Evolutionary conservation across 2,113 vertebrate genomes (phyloP), one percentile per base, ranked within the genome.

Genomic region (Arenaria interpres): DNA sequence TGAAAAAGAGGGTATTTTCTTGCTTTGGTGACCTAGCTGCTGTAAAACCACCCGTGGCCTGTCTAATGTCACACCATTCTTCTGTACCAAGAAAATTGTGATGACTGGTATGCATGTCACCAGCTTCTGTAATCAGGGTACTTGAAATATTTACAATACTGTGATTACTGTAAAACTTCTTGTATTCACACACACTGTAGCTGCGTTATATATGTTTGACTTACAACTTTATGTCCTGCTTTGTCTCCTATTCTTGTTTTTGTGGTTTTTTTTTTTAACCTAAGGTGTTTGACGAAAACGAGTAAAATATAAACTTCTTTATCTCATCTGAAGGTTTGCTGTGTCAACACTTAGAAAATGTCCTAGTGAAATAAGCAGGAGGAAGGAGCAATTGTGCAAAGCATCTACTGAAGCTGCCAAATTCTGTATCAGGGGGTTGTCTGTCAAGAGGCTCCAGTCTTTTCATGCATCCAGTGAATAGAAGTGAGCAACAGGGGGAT

Each of bases 91-190:
- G 69, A 85, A 77, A 77, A 75, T 39, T 33, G 60, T 94, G 95
- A 77, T 96, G 84, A 96, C 86, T 97, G 93, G 96, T 91, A 97
- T 96, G 88, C 54, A 37, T 94, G 83, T 96, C 2, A 6, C 80
- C 86, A 90, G 85, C 79, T 93, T 76, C 57, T 85, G 80, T 97
- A 91, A 96, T 85, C 86, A 67, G 91, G 53, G 95, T 84, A 90
- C 86, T 96, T 97, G 84, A 96, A 95, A 95, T 93, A 89, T 84
- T 95, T 93, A 54, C 19, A 88, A 41, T 84, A 63, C 51, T 5
- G 8, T 82, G 83, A 76, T 96, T 95, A 85, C 56, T 81, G 30
- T 86, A 45, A 62, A 91, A 48, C 60, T 56, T 59, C 41, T 92
- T 93, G 5, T 12, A 32, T 28, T 35, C 8, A 18, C 25, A 35